phyloP scores from a whole-genome alignment of 2,888 invertebrate genomes.

The Heliconius ismenius region DNA sequence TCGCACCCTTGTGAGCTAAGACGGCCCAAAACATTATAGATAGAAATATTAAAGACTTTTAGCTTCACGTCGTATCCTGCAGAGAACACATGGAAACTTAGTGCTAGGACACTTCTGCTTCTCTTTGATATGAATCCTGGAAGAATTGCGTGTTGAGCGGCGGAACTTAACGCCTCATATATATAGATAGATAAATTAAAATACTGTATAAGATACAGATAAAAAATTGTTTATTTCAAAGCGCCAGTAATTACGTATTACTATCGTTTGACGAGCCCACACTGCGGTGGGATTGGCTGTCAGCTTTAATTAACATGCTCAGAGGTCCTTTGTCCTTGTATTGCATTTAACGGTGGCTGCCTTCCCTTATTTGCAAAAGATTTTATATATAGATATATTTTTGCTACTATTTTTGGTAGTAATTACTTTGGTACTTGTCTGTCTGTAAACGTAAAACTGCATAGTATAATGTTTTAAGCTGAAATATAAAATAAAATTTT shows the following conservation, averaged over 20 bases:
- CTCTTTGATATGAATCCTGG: neutral
- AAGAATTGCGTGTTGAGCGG: too few relatives aligned
- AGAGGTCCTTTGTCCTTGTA: conserved; percentile 22
- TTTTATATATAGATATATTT: neutral
- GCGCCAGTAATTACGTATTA: conserved; percentile 7
- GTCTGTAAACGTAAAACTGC: neutral
- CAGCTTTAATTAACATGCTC: conserved; percentile 24
- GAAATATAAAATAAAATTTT: neutral
- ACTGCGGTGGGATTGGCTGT: conserved; percentile 15
- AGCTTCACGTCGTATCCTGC: neutral
- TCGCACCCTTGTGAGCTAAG: too few relatives aligned
- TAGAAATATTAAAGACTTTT: neutral
- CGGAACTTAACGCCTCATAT: too few relatives aligned
- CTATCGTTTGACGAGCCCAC: conserved; percentile 18
- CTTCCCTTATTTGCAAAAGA: conserved; percentile 18
- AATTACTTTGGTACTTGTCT: neutral
- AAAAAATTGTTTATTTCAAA: neutral
- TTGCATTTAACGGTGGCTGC: conserved; percentile 22
- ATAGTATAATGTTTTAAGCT: neutral
- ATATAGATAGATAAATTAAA: neutral
- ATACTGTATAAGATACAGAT: neutral
- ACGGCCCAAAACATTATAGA: too few relatives aligned
- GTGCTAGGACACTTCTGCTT: neutral
- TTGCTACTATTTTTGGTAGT: conserved; percentile 4
- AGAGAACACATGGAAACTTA: too few relatives aligned